Evolutionary conservation across 2,113 vertebrate genomes (phyloP), one percentile per base, ranked within the genome.

Genomic region (Podocnemis expansa): DNA sequence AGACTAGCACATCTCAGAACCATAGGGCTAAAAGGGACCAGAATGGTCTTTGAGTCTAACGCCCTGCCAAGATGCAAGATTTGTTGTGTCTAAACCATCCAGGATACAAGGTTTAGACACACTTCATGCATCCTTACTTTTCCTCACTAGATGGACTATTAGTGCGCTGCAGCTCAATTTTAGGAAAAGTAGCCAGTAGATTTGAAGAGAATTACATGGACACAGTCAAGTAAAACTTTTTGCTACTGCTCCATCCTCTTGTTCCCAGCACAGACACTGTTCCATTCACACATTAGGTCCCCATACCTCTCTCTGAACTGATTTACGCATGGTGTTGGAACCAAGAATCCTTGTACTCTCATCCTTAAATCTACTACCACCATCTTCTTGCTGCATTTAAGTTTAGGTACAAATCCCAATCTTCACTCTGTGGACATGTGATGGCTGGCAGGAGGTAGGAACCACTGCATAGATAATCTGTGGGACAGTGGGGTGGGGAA

Each of bases 351-450:
- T 12, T 29, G 56, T 29, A 27, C 29, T 58, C 56, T 29, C 24
- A 58, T 58, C 56, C 7, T n/a, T 60, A 51, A 14, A 24, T 93
- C 80, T 76, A 41, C 51, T 70, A 45, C 9, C 22, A 17, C 17
- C 82, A 79, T 87, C 38, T 79, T 90, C 87, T 84, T 5, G 2
- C 8, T 34, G 25, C 38, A 49, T 60, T 5, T 52, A 85, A 34
- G 16, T 2, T 91, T 81, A 84, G 52, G 43, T 21, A 78, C 82
- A 95, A 47, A 97, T 90, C 80, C 80, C 89, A 95, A 87, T 91
- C 79, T 96, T 95, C 95, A 94, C 90, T 86, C 89, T 89, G 82
- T 95, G 96, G 85, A 90, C 17, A 78, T 0, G 1, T 89, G 78
- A 93, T 88, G 83, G 80, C 6, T 1, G 4, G 82, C 1, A 24